Evolutionary conservation across 2,113 vertebrate genomes (phyloP), one percentile per base, ranked within the genome.

Genomic region (Oplegnathus fasciatus): DNA sequence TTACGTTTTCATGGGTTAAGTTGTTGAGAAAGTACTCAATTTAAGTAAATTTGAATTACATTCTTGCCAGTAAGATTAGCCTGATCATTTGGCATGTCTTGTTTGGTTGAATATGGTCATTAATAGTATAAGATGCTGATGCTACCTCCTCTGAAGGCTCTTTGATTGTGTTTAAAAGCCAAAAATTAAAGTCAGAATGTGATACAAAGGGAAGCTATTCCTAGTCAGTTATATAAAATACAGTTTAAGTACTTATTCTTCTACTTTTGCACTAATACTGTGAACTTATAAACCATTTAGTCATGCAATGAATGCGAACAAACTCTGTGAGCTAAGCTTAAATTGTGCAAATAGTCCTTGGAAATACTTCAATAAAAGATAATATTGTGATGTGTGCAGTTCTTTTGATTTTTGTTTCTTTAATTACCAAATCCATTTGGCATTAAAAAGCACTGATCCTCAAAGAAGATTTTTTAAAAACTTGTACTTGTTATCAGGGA

Each of bases 241-340:
- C 9, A 60, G 48, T 75, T 55, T 30, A 66, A 64, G 24, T 84
- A 58, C 44, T 79, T 89, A 89, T 83, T 83, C 80, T 90, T 90
- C 65, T 88, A 90, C 78, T 85, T 92, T 89, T 90, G 89, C 85
- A 92, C 88, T 88, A 82, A 86, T 78, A 86, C 86, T 87, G 82
- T 89, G 70, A 90, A 89, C 77, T 84, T 60, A 86, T 26, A 37
- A 44, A 71, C 11, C 28, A 69, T 86, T 83, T 55, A 78, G 84
- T 86, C 80, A 83, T 73, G 78, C 79, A 65, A 73, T 75, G 52
- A 84, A 89, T 81, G 83, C 68, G 86, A 87, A 87, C 57, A 57
- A 66, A 74, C 84, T 88, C 75, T 84, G 85, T 88, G 86, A 91
- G 81, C 77, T 90, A 40, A 72, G 86, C 80, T 91, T 86, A 30